Evolutionary conservation across 2,888 invertebrate genomes (phyloP).

Genomic region (Parelbella ahira): DNA sequence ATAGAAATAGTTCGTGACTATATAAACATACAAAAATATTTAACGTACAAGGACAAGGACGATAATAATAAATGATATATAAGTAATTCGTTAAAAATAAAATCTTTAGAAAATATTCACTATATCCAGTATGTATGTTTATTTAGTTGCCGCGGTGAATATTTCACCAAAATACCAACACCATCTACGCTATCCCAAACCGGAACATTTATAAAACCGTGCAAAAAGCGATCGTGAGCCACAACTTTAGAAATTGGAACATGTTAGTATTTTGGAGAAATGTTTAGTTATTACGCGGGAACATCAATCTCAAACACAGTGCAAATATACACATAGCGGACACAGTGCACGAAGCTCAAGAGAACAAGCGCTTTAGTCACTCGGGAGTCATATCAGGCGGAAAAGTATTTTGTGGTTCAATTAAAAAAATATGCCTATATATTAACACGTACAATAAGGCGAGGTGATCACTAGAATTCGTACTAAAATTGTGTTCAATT

Average conservation of each 20-base stretch:
- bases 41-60: no score
- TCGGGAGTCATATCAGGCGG: slow-evolving; percentile 16
- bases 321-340: slow-evolving; percentile 51
- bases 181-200: slow-evolving; percentile 59
- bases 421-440: neutral
- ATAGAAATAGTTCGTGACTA: slow-evolving; percentile 35
- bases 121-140: no score
- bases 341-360: slow-evolving; percentile 59
- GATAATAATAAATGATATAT: no score
- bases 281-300: slow-evolving; percentile 42
- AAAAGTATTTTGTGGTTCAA: slow-evolving; percentile 11
- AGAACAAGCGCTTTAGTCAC: slow-evolving; percentile 51
- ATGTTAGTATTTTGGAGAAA: slow-evolving; percentile 80
- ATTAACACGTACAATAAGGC: neutral
- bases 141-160: slow-evolving; percentile 48
- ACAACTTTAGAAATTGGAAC: slow-evolving; percentile 48
- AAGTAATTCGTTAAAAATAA: no score
- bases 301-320: slow-evolving; percentile 46
- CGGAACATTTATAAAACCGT: slow-evolving; percentile 46
- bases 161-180: slow-evolving; percentile 80
- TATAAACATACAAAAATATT: slow-evolving; percentile 59
- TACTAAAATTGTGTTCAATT: slow-evolving; percentile 27
- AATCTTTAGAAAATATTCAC: no score
- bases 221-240: slow-evolving; percentile 49
- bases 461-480: slow-evolving; percentile 13